Percentiles rank a stretch among this genome's conserved stretches.
Conservation (phyloP, 2,113 vertebrate species). For the Gobio gobio region DNA sequence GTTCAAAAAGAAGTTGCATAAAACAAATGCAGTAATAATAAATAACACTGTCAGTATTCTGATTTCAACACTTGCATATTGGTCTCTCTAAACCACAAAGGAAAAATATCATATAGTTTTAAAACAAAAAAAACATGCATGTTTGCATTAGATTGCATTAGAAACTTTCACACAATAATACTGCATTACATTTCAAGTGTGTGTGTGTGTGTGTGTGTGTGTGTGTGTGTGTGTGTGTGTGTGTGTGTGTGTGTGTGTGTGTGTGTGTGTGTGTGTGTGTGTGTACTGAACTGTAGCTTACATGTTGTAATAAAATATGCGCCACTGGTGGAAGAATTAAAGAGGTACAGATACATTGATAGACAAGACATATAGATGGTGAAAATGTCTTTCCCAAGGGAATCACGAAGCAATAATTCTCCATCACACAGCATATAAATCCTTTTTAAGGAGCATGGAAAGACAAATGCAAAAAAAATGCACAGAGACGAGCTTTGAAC, state of each 20-base stretch:
- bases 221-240: too few species aligned
- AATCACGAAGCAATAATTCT: conserved; percentile 42
- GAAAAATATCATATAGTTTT: not conserved
- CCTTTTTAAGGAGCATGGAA: conserved; percentile 38
- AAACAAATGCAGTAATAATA: conserved; percentile 3
- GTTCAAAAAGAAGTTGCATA: not conserved
- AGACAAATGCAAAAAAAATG: conserved; percentile 11
- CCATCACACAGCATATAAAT: conserved; percentile 41
- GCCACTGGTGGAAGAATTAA: not conserved
- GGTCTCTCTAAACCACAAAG: not conserved
- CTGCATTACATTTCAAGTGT: not conserved
- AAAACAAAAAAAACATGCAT: not conserved
- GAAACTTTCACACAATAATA: not conserved
- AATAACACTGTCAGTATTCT: not conserved
- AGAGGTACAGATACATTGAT: not conserved
- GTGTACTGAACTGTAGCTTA: not conserved
- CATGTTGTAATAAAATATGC: conserved; percentile 6
- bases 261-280: not conserved
- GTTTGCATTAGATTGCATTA: not conserved
- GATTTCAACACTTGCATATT: not conserved
- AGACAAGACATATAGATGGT: conserved; percentile 25
- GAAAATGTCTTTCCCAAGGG: conserved; percentile 1
- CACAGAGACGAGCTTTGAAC: conserved; percentile 33
- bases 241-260: too few species aligned
- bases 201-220: not conserved